Evolutionary conservation across 1,140 invertebrate genomes (phyloP).

Genomic region (Manduca sexta): DNA sequence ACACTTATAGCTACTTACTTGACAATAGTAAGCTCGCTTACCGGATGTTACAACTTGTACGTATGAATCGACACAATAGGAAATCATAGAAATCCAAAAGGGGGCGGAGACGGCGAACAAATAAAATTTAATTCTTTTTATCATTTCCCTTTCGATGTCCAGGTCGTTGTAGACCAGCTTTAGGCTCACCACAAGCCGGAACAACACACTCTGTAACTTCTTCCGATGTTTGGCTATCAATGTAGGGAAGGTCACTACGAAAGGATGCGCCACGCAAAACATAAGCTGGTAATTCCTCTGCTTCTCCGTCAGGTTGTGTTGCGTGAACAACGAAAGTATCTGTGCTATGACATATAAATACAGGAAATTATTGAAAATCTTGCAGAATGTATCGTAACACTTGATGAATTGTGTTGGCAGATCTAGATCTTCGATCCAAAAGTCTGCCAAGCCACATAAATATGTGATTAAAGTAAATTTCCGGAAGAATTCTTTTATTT

Average conservation of each 20-base stretch:
- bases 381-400: conserved; percentile 9
- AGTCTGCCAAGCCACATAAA: conserved; percentile 14
- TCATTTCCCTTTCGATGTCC: conserved; percentile 24
- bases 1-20: too few relatives aligned
- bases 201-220: conserved; percentile 17
- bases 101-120: too few relatives aligned
- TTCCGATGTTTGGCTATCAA: conserved; percentile 13
- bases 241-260: conserved; percentile 11
- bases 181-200: conserved; percentile 20
- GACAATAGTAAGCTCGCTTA: too few relatives aligned
- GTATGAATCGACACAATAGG: too few relatives aligned
- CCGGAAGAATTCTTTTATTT: conserved; percentile 12
- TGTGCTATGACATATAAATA: conserved; percentile 20
- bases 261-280: conserved; percentile 23
- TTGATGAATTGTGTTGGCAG: conserved; percentile 4
- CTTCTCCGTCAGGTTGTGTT: conserved; percentile 21
- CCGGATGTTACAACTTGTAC: too few relatives aligned
- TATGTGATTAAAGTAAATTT: conserved; percentile 7
- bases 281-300: conserved; percentile 24
- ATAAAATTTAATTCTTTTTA: too few relatives aligned
- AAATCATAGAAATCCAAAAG: too few relatives aligned
- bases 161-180: conserved; percentile 29
- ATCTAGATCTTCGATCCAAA: conserved; percentile 14
- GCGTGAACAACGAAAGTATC: conserved; percentile 19
- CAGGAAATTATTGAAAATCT: conserved; percentile 5